Evolutionary conservation across 1,140 invertebrate genomes (phyloP).

Genomic region (Adelges cooleyi): DNA sequence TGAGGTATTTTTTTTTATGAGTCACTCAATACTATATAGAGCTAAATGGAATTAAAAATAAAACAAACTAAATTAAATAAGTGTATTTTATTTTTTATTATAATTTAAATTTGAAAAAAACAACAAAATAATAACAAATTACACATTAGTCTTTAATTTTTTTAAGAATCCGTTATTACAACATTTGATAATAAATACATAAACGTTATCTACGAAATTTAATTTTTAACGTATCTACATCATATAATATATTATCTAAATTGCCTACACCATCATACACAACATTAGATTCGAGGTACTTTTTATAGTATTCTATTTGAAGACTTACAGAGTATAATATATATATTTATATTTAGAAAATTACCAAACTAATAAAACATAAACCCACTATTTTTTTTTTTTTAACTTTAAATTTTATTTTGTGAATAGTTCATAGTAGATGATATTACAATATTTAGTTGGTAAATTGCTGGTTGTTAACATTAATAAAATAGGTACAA

Average conservation of each 20-base stretch:
- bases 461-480: constrained; percentile 14
- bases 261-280: constrained; percentile 13
- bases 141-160: constrained; percentile 17
- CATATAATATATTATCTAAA: neutral
- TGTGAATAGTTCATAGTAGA: constrained; percentile 10
- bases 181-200: neutral
- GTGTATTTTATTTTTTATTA: too few relatives aligned
- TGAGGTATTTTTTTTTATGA: too few relatives aligned
- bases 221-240: constrained; percentile 1
- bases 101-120: too few relatives aligned
- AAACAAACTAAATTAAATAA: too few relatives aligned
- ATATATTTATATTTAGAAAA: neutral
- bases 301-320: constrained; percentile 2
- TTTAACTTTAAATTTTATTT: constrained; percentile 26
- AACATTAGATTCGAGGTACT: neutral
- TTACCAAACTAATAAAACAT: constrained; percentile 5
- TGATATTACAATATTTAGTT: neutral
- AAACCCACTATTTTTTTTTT: constrained; percentile 2
- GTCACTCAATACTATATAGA: too few relatives aligned
- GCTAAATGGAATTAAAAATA: too few relatives aligned
- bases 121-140: constrained; percentile 10
- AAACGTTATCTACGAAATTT: too few relatives aligned
- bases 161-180: constrained; percentile 5
- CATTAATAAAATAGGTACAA: too few relatives aligned
- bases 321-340: constrained; percentile 7